Base-by-base conservation (phyloP, 2,113 vertebrate species). In the Anhinga rufa region DNA sequence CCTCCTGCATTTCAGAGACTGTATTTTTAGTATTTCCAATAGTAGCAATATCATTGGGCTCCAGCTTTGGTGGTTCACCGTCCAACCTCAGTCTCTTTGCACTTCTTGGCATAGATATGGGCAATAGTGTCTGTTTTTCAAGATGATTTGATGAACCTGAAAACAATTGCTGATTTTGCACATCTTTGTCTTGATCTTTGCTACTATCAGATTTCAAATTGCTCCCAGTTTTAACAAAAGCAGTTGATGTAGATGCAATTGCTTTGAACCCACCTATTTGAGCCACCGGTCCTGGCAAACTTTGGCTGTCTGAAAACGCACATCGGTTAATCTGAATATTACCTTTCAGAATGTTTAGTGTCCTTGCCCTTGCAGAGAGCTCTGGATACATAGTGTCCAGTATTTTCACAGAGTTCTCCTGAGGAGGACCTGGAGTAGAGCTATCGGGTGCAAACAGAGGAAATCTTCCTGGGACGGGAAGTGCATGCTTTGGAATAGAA, bases 311-410 rank as follows among this genome's bases (percentile, higher is more conserved):
- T 17, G 98, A 94, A 15, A 98, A 93, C 1, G 97, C 75, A 15
- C 98, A 97, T 11, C 98, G 97, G 15, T 90, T 85, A 19, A 99
- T 98, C n/a, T 98, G 98, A 71, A 99, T 98, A 29, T 99, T 99
- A 31, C 99, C 99, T 86, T 98, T 98, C 69, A 99, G 98, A 69
- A 99, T 99, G 97, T 97, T 99, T 57, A 99, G 98, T 22, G 99
- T 99, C 65, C 99, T 98, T 24, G 99, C 99, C 15, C 98, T 98
- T 60, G 99, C 99, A 9, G 99, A 99, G 7, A 99, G 96, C 75
- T 99, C 99, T 18, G 99, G 99, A 93, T 99, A 99, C 99, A 99
- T 99, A 58, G 98, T 98, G 92, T 99, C 99, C 17, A 99, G 91
- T 69, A 99, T 99, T 93, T 98, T 99, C 93, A 99, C 99, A 2